Evolutionary conservation across 2,113 vertebrate genomes (phyloP).

Genomic region (Thunnus thynnus): DNA sequence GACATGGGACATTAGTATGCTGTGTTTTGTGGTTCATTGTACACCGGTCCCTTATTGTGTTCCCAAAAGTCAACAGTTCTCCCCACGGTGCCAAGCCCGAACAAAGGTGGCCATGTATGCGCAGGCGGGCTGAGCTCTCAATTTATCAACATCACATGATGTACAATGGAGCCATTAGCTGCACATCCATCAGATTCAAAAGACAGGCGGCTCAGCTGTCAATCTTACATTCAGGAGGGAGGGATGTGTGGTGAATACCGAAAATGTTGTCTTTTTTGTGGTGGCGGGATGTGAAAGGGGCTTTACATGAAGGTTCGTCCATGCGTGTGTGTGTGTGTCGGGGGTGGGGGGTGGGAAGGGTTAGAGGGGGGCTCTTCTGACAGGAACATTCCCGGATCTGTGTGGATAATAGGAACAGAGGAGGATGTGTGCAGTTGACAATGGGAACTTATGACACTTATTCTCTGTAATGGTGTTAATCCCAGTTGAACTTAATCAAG

Average conservation of each 20-base stretch:
- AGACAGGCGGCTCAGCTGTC: conserved; percentile 57
- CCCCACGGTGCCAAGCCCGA: conserved; percentile 11
- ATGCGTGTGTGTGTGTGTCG: conserved; percentile 16
- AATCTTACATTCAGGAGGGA: conserved; percentile 67
- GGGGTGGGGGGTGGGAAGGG: no score
- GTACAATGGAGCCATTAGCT: conserved; percentile 71
- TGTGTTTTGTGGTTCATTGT: conserved; percentile 38
- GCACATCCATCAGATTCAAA: conserved; percentile 62
- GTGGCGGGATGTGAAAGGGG: conserved; percentile 52
- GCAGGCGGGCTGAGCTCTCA: conserved; percentile 27
- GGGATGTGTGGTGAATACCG: conserved; percentile 75
- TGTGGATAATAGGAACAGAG: conserved; percentile 6
- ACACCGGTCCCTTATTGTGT: conserved; percentile 32
- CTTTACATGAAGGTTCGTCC: conserved; percentile 44
- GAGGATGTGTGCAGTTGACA: conserved; percentile 7
- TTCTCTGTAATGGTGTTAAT: neutral
- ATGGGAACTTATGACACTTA: neutral
- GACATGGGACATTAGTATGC: conserved; percentile 70
- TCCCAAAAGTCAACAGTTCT: conserved; percentile 63
- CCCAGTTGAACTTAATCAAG: conserved; percentile 7
- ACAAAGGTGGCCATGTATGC: conserved; percentile 55
- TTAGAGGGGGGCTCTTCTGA: neutral
- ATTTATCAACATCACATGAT: conserved; percentile 81
- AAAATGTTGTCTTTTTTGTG: conserved; percentile 51
- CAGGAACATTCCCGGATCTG: neutral